Conservation (phyloP, 2,797 vertebrate genomes). For the Glyptemys insculpta region DNA sequence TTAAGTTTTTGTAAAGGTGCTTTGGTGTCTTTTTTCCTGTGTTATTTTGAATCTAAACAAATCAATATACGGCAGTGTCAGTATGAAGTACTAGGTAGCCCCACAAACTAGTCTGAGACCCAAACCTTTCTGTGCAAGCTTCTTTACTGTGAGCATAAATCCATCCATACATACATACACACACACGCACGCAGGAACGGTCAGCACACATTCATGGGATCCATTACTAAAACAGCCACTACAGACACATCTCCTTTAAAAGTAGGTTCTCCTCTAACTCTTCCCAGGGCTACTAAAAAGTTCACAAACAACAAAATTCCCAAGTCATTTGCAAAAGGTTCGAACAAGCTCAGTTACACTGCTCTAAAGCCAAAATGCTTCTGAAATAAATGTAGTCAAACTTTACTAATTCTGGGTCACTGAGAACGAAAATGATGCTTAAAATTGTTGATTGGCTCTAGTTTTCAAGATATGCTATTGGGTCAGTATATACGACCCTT, state of each 20-base stretch:
- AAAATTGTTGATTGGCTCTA: too few species aligned
- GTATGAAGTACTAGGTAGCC: accelerated
- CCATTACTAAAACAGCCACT: not conserved
- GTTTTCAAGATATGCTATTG: too few species aligned
- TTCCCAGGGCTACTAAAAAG: not conserved
- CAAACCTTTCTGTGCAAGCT: not conserved
- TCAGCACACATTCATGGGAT: not conserved
- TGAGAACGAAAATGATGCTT: too few species aligned
- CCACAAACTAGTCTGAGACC: not conserved
- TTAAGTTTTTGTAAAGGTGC: not conserved
- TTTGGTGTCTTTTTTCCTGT: not conserved
- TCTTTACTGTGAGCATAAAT: not conserved
- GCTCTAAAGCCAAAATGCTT: too few species aligned
- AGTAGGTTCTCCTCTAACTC: not conserved
- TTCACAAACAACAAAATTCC: not conserved
- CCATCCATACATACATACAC: not conserved
- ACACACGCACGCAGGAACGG: not conserved
- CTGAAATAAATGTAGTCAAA: too few species aligned
- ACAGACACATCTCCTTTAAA: not conserved
- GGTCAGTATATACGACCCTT: too few species aligned
- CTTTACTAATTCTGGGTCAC: too few species aligned
- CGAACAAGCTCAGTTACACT: not conserved
- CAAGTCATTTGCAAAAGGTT: not conserved
- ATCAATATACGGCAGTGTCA: not conserved
- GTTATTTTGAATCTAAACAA: not conserved